Evolutionary conservation across 2,888 invertebrate genomes (phyloP), one percentile per base, ranked within the genome.

Genomic region (Synanthedon tipuliformis): DNA sequence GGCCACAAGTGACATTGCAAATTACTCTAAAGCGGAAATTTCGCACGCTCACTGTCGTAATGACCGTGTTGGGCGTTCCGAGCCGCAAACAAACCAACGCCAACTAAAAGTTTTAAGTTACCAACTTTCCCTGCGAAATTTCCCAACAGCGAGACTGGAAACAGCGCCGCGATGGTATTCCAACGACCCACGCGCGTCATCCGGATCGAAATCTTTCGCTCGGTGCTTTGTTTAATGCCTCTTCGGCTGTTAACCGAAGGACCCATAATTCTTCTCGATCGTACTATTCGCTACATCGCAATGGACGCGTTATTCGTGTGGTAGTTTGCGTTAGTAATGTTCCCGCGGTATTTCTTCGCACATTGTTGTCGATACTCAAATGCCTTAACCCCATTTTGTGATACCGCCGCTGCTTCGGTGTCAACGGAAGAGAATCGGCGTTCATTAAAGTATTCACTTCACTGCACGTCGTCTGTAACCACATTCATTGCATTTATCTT

Each of bases 21-120:
- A 82, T 83, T 81, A 83, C 81, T 83, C 81, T 77, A 66, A 64
- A 69, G 64, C 66, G 60, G 60, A 54, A 72, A 72, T 77, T 79
- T 74, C 69, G 78, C 80, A 65, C 62, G 69, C 69, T 79, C 79
- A 78, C 73, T 67, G 75, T 69, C 69, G 75, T 81, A 81, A 82
- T 79, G 80, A 73, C 75, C 74, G 65, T 63, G 58, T 54, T 51
- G 58, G 63, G 62, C 60, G 60, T 54, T 62, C 62, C 59, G 55
- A 63, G 54, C 76, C 77, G 61, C 79, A 79, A 80, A 81, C 80
- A 77, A 74, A 74, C 78, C 73, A 65, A 68, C 63, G 66, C 73
- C 69, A 72, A 75, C 75, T 74, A 68, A 80, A 82, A 83, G 69
- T 82, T 82, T 75, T 70, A 69, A 69, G 71, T 75, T 74, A 60